phyloP scores from a whole-genome alignment of 2,797 vertebrate genomes.

The Phylloscopus collybita region DNA sequence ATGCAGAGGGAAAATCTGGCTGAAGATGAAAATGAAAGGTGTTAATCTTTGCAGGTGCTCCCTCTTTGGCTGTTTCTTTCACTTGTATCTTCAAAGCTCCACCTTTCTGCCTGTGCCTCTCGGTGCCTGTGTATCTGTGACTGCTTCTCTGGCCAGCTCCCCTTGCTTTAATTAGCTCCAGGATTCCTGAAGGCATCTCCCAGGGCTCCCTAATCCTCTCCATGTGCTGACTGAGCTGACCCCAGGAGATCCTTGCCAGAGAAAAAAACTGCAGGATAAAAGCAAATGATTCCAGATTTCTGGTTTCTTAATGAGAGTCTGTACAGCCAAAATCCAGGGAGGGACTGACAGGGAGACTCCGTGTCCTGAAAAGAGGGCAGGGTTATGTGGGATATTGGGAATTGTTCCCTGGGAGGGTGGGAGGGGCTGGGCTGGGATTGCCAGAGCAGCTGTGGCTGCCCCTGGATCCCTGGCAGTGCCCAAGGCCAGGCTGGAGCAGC shows the following conservation, averaged over 20 bases:
- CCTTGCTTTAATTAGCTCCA: slow-evolving; percentile 28
- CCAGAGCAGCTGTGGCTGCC: background rate
- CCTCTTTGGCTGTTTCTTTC: background rate
- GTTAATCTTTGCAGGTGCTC: background rate
- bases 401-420: background rate
- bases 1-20: background rate
- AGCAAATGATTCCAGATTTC: slow-evolving; percentile 16
- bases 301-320: slow-evolving; percentile 10
- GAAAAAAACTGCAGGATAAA: slow-evolving; percentile 48
- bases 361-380: background rate
- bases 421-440: background rate
- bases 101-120: background rate
- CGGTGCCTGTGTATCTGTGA: background rate
- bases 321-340: background rate
- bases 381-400: accelerated
- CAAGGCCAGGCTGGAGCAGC: background rate
- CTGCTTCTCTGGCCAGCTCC: background rate
- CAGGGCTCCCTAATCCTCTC: background rate
- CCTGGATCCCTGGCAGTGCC: background rate
- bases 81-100: background rate
- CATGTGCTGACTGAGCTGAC: background rate
- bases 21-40: background rate
- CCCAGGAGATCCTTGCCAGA: slow-evolving; percentile 2
- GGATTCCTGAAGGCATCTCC: background rate
- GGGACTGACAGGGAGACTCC: background rate